phyloP scores from a whole-genome alignment of 64 coral and sea anemone genomes.

The Actinia equina region DNA sequence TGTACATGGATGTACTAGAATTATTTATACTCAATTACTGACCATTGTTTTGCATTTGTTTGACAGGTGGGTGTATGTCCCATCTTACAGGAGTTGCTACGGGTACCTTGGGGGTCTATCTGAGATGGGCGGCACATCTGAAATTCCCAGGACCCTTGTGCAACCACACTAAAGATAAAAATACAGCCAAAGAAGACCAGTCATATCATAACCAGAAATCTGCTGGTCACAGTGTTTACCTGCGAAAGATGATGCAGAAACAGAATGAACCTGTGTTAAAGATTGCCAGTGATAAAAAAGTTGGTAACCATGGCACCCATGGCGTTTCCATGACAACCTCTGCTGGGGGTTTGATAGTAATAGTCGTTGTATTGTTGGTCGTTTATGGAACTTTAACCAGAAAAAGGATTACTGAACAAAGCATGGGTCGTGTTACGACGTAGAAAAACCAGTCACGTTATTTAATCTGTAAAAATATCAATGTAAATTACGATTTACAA shows the following conservation, averaged over 20 bases:
- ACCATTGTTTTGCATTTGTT: neutral
- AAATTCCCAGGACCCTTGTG: neutral
- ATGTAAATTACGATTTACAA: neutral
- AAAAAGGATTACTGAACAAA: neutral
- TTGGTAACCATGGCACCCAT: neutral
- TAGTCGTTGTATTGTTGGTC: neutral
- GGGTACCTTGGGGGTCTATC: conserved; percentile 69
- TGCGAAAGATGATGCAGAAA: conserved; percentile 8
- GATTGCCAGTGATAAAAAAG: neutral
- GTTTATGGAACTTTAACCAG: neutral
- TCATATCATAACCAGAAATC: neutral
- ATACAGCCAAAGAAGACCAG: neutral
- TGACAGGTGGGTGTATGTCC: conserved; percentile 70
- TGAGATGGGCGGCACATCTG: conserved; percentile 61
- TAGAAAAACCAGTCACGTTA: neutral
- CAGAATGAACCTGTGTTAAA: neutral
- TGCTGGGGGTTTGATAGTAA: neutral
- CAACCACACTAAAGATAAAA: neutral
- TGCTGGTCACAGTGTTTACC: neutral
- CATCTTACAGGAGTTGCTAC: conserved; percentile 87
- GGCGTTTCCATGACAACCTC: neutral
- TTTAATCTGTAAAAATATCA: neutral
- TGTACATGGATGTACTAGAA: no score
- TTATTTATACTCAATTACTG: no score
- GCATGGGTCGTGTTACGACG: neutral